phyloP scores from a whole-genome alignment of 2,113 vertebrate genomes.

The Mobula birostris region DNA sequence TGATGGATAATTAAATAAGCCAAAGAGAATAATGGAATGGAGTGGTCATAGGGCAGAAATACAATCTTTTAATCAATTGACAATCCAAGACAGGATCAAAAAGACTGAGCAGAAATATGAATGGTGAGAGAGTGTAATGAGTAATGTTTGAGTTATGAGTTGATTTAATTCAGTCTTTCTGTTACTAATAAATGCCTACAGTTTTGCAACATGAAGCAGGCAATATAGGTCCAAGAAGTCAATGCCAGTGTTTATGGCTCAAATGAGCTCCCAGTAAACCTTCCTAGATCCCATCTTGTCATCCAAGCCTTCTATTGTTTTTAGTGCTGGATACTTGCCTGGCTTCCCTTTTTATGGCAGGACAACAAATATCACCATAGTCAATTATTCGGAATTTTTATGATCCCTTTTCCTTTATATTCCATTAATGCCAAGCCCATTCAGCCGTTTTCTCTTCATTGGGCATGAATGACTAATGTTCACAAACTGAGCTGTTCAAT shows the following conservation, averaged over 20 bases:
- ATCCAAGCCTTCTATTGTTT: not conserved
- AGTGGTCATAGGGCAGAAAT: not conserved
- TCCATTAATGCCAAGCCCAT: not conserved
- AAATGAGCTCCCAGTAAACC: not conserved
- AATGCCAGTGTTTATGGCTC: not conserved
- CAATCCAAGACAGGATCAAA: not conserved
- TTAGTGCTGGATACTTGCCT: not conserved
- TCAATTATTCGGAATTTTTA: not conserved
- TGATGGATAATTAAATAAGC: not conserved
- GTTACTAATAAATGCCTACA: not conserved
- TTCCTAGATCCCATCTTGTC: not conserved
- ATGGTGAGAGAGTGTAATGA: not conserved
- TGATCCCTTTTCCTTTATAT: not conserved
- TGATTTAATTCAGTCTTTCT: not conserved
- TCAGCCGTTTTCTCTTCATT: slow-evolving; percentile 11
- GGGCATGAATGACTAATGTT: not conserved
- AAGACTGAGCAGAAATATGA: not conserved
- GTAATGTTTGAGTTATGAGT: not conserved
- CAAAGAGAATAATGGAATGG: not conserved
- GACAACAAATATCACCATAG: not conserved
- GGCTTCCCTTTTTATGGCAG: not conserved
- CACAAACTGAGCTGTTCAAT: not conserved
- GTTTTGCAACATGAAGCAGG: not conserved
- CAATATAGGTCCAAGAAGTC: not conserved
- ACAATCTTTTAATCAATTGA: not conserved